Conservation (phyloP, 1,140 invertebrate species). For the Trialeurodes vaporariorum region DNA sequence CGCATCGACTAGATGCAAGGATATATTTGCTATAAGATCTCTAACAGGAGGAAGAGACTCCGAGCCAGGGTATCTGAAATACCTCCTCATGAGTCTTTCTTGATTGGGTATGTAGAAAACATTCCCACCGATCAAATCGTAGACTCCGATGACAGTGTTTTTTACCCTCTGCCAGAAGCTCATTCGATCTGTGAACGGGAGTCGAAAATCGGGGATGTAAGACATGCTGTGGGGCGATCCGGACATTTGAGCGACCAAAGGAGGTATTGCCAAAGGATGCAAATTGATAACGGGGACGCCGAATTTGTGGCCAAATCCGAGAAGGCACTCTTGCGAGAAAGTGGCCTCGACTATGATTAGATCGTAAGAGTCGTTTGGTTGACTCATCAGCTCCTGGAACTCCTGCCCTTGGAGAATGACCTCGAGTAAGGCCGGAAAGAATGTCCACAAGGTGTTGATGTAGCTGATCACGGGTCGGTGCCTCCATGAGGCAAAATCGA, state of each 20-base stretch:
- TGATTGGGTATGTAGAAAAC: conserved; percentile 20
- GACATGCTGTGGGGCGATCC: conserved; percentile 5
- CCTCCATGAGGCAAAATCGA: too few relatives aligned
- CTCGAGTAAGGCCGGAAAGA: neutral
- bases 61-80: conserved; percentile 19
- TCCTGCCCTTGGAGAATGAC: neutral
- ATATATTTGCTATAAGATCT: conserved; percentile 33
- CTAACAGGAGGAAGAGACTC: conserved; percentile 32
- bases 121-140: neutral
- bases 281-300: conserved; percentile 33
- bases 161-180: conserved; percentile 34
- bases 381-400: neutral
- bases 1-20: conserved; percentile 33
- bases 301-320: conserved; percentile 21
- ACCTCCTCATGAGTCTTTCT: conserved; percentile 10
- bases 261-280: conserved; percentile 38
- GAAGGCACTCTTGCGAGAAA: conserved; percentile 12
- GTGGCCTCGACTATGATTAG: conserved; percentile 27
- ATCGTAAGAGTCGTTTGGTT: conserved; percentile 22
- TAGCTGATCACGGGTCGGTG: too few relatives aligned
- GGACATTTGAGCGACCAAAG: conserved; percentile 13
- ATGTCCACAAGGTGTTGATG: too few relatives aligned
- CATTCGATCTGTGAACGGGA: conserved; percentile 36
- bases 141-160: conserved; percentile 15
- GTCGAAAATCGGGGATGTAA: conserved; percentile 17